phyloP scores from a whole-genome alignment of 2,797 vertebrate species.

The Anguilla pacifica region DNA sequence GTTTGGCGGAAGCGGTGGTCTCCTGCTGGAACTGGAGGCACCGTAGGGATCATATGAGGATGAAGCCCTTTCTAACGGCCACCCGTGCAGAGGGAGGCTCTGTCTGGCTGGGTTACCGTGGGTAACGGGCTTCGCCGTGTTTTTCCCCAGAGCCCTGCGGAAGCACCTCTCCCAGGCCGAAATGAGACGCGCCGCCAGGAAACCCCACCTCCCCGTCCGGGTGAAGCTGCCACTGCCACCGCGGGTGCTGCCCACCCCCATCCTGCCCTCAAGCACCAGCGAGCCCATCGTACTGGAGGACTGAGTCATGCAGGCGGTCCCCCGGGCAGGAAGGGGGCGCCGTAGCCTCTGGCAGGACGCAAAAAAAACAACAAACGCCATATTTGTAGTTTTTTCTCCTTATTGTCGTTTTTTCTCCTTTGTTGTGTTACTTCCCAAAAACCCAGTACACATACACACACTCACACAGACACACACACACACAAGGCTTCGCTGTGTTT shows the following conservation, averaged over 20 bases:
- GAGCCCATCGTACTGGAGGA: constrained; percentile 93
- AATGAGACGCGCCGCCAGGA: constrained; percentile 87
- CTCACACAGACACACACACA: constrained; percentile 35
- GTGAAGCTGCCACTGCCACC: constrained; percentile 81
- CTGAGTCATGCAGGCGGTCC: constrained; percentile 60
- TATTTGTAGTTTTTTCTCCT: constrained; percentile 55
- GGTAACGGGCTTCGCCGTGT: background rate
- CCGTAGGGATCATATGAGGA: too few relatives aligned
- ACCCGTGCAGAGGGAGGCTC: background rate
- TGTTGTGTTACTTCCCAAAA: constrained; percentile 57
- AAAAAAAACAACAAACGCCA: constrained; percentile 37
- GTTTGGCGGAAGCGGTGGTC: background rate
- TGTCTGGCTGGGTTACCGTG: constrained; percentile 21
- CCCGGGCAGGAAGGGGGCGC: constrained; percentile 33
- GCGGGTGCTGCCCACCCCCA: constrained; percentile 71
- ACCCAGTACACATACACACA: constrained; percentile 39
- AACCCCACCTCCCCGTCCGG: constrained; percentile 86
- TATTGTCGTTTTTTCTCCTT: constrained; percentile 43
- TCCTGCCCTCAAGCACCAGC: constrained; percentile 86
- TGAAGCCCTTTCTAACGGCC: background rate
- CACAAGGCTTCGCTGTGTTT: constrained; percentile 29
- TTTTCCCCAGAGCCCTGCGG: constrained; percentile 78
- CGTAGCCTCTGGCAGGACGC: constrained; percentile 47
- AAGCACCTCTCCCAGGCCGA: constrained; percentile 90
- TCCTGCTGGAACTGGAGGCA: too few relatives aligned